phyloP scores from a whole-genome alignment of 2,888 invertebrate species.

The Celastrina argiolus region DNA sequence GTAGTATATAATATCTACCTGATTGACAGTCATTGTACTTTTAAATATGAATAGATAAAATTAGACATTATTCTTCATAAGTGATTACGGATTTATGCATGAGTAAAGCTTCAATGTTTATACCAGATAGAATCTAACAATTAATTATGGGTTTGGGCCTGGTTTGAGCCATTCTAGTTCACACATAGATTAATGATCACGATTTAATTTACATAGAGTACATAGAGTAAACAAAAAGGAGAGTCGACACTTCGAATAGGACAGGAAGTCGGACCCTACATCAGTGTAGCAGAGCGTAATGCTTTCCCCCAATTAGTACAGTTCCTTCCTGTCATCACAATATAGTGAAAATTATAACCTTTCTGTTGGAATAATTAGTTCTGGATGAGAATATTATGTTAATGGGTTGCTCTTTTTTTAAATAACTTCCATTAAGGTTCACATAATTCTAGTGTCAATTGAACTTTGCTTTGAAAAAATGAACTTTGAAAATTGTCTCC shows the following conservation, averaged over 20 bases:
- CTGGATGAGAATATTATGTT: slow-evolving; percentile 16
- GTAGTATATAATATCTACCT: too few relatives aligned
- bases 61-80: too few relatives aligned
- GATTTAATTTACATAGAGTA: background rate
- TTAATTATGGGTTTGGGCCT: background rate
- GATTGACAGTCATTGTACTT: too few relatives aligned
- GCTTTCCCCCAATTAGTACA: slow-evolving; percentile 51
- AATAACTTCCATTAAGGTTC: background rate
- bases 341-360: slow-evolving; percentile 20
- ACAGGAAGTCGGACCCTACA: slow-evolving; percentile 25
- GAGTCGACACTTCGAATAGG: background rate
- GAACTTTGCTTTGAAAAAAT: background rate
- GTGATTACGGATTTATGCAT: too few relatives aligned
- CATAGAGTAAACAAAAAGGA: slow-evolving; percentile 6
- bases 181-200: background rate
- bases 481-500: background rate
- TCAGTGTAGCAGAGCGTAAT: background rate
- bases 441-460: too few relatives aligned
- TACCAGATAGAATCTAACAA: background rate
- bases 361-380: slow-evolving; percentile 13
- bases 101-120: background rate
- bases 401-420: background rate
- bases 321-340: slow-evolving; percentile 45
- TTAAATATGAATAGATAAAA: too few relatives aligned
- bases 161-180: background rate